These are phyloP conservation scores for Monomorium pharaonis DNA, from an alignment of 1,140 invertebrate species.

Conservation along the genomic window DNA sequence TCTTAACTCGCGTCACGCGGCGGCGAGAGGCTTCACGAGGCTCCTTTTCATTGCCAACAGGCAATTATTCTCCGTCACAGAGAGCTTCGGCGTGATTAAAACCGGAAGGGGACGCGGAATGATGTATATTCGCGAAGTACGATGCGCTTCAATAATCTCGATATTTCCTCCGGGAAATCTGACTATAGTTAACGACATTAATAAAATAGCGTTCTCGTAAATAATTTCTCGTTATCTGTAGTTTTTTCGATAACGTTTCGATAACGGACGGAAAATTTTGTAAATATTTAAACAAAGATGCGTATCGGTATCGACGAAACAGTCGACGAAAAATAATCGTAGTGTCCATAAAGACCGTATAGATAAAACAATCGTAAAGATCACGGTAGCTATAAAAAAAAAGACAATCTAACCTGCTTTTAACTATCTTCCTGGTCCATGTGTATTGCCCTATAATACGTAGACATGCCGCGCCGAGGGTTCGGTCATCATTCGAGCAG, in stretches of 20 bases:
- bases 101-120: background rate
- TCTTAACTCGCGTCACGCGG: background rate
- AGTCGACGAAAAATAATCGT: constrained; percentile 33
- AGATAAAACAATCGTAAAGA: constrained; percentile 33
- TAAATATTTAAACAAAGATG: background rate
- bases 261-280: background rate
- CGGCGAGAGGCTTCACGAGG: background rate
- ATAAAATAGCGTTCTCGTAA: background rate
- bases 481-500: background rate
- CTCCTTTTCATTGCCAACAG: background rate
- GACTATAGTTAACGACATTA: background rate
- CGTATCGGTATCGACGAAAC: constrained; percentile 2
- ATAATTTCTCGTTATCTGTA: background rate
- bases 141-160: background rate
- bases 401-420: background rate
- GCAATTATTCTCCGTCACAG: constrained; percentile 14
- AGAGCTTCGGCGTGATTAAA: constrained; percentile 27
- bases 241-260: background rate
- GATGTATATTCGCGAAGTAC: background rate
- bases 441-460: background rate
- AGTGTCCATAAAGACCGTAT: constrained; percentile 13
- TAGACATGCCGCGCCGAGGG: background rate
- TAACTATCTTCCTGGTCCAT: background rate
- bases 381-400: constrained; percentile 49
- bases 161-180: background rate